A percentile compares a stretch with the other conserved stretches of the same genome.
Conservation (phyloP, 2,797 vertebrate genomes). For the Calcarius lapponicus region DNA sequence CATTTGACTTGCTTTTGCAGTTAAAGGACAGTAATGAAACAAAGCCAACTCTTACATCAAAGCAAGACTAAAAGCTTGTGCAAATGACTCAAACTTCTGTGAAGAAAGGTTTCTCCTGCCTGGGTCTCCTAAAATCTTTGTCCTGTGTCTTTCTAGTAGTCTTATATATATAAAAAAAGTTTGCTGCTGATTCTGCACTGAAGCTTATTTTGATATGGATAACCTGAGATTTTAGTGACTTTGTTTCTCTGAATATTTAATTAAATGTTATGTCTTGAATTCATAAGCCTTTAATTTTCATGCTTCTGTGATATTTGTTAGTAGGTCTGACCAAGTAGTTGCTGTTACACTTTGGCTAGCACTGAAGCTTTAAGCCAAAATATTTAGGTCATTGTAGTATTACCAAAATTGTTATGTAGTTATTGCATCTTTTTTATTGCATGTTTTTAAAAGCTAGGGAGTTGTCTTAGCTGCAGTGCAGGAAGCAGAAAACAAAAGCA, state of each 20-base stretch:
- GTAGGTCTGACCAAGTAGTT: background rate
- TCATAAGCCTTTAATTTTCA: background rate
- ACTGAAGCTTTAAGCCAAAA: background rate
- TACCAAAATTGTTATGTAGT: background rate
- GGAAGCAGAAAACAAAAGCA: background rate
- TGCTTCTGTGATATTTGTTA: background rate
- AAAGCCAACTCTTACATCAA: background rate
- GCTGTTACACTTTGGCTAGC: background rate
- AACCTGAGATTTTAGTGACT: background rate
- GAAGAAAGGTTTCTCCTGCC: background rate
- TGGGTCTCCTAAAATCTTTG: background rate
- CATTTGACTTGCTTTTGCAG: background rate
- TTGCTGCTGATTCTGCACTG: background rate
- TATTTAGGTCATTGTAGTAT: background rate
- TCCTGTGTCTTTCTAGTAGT: background rate
- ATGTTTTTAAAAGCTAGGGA: background rate
- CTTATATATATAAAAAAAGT: background rate
- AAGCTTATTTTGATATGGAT: background rate
- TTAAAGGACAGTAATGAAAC: background rate
- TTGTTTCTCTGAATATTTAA: background rate
- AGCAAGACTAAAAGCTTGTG: background rate
- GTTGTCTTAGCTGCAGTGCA: background rate
- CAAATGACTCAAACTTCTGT: background rate
- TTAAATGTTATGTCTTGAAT: background rate
- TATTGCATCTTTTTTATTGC: background rate